Evolutionary conservation across 2,113 vertebrate genomes (phyloP), one percentile per base, ranked within the genome.

Genomic region (Alligator sinensis): DNA sequence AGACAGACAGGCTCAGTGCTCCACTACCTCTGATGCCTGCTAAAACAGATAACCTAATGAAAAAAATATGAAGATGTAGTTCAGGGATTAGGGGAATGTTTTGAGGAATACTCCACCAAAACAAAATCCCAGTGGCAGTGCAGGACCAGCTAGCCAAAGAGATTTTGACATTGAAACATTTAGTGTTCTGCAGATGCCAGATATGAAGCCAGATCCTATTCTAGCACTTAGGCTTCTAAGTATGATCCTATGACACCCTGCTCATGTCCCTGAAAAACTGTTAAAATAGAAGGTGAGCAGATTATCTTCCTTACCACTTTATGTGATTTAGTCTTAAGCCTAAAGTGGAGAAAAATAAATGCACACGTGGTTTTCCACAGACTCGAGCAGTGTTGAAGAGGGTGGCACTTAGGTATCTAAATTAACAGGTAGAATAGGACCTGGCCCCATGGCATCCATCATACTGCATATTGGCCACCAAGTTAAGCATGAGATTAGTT

Each of bases 21-120:
- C 34, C 58, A 59, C 3, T n/a, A 80, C 82, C 77, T 30, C 68
- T 57, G 87, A 84, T 75, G 81, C 4, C 54, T 94, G 63, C 92
- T 85, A 88, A 61, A 64, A 68, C 15, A 88, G 84, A 59, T 87
- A 77, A 83, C 82, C 27, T 92, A 87, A 79, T 86, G 84, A 87
- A 72, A 34, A 47, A 72, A 54, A n/a, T 92, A 11, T 9, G 79
- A 58, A 47, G 75, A 21, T 70, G 55, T 59, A 63, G 75, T 79
- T 87, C 28, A 72, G 85, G 38, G 21, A 58, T 91, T 83, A 86
- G 25, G 19, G 74, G 84, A 58, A 3, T 0, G 0, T 64, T 61
- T 19, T 62, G 59, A 34, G 55, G 74, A 9, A 74, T 8, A 3
- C 5, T 60, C 60, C 22, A 58, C 15, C 14, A 74, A 78, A 84